Evolutionary conservation across 2,797 vertebrate species (phyloP).

Genomic region (Phrynocephalus vlangalii): DNA sequence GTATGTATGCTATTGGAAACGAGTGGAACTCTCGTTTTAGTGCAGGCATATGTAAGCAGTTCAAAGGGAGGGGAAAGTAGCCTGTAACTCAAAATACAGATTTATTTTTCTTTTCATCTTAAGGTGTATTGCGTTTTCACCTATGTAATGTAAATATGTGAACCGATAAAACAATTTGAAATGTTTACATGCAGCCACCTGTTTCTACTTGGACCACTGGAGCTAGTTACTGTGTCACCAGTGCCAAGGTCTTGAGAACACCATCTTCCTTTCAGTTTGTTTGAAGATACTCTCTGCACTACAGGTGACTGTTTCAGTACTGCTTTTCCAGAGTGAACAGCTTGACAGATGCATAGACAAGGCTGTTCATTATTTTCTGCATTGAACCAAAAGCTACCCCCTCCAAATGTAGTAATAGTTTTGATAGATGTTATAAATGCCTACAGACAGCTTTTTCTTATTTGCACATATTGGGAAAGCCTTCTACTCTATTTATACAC

Average conservation of each 20-base stretch:
- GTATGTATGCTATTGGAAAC: constrained; percentile 14
- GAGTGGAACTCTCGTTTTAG: constrained; percentile 1
- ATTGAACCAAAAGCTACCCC: too few species aligned
- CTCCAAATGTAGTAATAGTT: too few species aligned
- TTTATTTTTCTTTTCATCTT: background rate
- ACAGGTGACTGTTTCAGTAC: constrained; percentile 31
- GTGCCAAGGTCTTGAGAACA: constrained; percentile 48
- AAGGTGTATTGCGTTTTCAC: constrained; percentile 53
- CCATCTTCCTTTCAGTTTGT: constrained; percentile 32
- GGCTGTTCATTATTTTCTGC: too few species aligned
- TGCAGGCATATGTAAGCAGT: constrained; percentile 42
- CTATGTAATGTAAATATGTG: constrained; percentile 13
- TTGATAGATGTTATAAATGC: too few species aligned
- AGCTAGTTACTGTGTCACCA: constrained; percentile 71
- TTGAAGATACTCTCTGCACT: constrained; percentile 68
- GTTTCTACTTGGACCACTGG: constrained; percentile 63
- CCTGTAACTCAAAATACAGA: constrained; percentile 36
- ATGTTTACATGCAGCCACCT: constrained; percentile 51
- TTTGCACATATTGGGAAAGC: background rate
- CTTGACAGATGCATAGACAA: too few species aligned
- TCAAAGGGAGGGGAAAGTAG: constrained; percentile 18
- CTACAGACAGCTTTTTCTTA: background rate
- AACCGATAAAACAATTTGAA: constrained; percentile 29
- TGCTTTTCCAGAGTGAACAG: background rate
- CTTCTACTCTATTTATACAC: background rate